phyloP scores from a whole-genome alignment of 2,888 invertebrate species.

The Tuberolachnus salignus region DNA sequence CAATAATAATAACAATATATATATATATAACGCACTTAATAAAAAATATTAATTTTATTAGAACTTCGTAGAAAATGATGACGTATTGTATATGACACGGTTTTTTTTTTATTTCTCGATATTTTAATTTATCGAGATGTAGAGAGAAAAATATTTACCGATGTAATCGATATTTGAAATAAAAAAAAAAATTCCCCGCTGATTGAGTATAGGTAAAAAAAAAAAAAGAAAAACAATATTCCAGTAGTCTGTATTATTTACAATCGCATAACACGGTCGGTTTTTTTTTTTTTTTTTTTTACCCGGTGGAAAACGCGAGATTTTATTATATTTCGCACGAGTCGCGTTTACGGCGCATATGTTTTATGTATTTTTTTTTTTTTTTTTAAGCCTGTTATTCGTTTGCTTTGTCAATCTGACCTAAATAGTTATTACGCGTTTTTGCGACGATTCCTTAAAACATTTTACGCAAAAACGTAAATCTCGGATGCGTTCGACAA shows the following conservation, averaged over 20 bases:
- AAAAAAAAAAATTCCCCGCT: no score
- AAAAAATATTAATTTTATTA: no score
- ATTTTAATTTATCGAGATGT: no score
- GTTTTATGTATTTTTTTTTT: not conserved
- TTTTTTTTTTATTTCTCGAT: no score
- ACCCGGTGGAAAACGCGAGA: not conserved
- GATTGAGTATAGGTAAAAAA: not conserved
- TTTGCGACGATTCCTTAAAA: not conserved
- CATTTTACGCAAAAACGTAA: not conserved
- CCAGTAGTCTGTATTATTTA: not conserved
- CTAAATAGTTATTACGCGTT: not conserved
- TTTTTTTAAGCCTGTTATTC: not conserved
- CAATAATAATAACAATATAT: no score
- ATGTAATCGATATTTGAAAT: slow-evolving; percentile 1
- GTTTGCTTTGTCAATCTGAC: not conserved
- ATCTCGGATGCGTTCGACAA: no score
- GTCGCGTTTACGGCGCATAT: not conserved
- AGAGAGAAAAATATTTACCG: no score
- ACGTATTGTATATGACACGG: no score
- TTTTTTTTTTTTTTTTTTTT: not conserved
- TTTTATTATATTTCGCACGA: slow-evolving; percentile 1
- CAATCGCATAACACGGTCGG: no score
- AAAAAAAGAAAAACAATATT: no score
- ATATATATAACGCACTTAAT: no score
- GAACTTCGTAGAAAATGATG: no score